phyloP scores from a whole-genome alignment of 2,797 vertebrate genomes.

The Naso thynnoides region DNA sequence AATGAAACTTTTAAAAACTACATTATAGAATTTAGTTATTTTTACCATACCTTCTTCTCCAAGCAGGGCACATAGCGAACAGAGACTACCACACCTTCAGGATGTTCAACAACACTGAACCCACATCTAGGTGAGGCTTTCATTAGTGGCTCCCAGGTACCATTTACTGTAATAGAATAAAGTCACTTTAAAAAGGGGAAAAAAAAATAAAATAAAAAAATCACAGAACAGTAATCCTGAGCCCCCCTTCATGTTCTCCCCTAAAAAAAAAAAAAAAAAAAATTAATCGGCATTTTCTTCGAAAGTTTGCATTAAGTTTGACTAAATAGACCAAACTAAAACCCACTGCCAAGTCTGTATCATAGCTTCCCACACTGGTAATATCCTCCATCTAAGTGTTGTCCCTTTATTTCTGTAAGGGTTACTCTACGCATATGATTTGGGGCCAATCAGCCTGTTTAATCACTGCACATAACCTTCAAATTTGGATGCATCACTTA shows the following conservation, averaged over 20 bases:
- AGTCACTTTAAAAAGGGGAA: background rate
- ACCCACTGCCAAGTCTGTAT: background rate
- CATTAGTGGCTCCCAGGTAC: conserved; percentile 76
- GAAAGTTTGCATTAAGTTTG: background rate
- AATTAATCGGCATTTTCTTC: too few species aligned
- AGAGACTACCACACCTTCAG: conserved; percentile 74
- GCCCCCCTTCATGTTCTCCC: too few species aligned
- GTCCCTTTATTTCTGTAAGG: background rate
- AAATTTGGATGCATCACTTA: background rate
- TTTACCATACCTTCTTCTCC: conserved; percentile 53
- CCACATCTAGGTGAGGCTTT: conserved; percentile 72
- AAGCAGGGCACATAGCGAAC: conserved; percentile 78
- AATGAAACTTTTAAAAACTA: background rate
- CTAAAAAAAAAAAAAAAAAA: too few species aligned
- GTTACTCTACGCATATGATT: background rate
- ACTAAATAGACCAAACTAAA: background rate
- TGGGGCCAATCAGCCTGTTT: background rate
- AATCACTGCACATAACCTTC: background rate
- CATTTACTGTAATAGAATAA: conserved; percentile 64
- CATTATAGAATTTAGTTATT: background rate
- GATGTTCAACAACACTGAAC: conserved; percentile 75
- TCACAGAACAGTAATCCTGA: too few species aligned
- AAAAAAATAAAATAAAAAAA: background rate
- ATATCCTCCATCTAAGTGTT: background rate
- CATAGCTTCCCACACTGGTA: too few species aligned